Conservation (phyloP, 2,888 invertebrate species). For the Rhamphomyia laevipes region DNA sequence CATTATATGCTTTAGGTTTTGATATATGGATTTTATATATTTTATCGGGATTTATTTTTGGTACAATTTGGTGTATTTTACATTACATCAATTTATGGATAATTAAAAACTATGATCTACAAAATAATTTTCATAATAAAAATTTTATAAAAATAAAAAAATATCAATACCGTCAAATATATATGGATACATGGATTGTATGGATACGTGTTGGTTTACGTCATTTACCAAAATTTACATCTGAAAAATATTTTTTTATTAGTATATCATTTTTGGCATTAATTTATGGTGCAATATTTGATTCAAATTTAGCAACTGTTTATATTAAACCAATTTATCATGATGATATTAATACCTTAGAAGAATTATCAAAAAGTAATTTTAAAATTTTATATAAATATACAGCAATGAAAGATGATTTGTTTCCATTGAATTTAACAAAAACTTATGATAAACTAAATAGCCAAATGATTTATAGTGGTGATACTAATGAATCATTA, state of each 20-base stretch:
- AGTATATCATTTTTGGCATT: conserved; percentile 33
- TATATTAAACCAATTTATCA: conserved; percentile 35
- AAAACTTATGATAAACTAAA: conserved; percentile 25
- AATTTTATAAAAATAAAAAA: neutral
- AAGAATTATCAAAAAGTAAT: conserved; percentile 29
- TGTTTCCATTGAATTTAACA: conserved; percentile 30
- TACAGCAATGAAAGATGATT: conserved; percentile 32
- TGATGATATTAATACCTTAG: conserved; percentile 32
- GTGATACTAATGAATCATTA: conserved; percentile 24
- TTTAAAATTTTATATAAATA: conserved; percentile 34
- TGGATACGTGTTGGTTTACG: conserved; percentile 30
- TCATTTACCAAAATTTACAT: conserved; percentile 29
- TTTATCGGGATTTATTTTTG: conserved; percentile 19
- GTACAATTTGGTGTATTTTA: conserved; percentile 8
- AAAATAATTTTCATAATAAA: conserved; percentile 7
- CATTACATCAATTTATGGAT: conserved; percentile 8
- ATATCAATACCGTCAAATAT: conserved; percentile 19
- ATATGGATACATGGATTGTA: conserved; percentile 30
- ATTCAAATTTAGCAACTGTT: conserved; percentile 36
- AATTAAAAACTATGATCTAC: too few species aligned
- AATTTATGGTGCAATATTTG: conserved; percentile 35
- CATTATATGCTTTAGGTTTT: conserved; percentile 28
- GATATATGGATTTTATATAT: conserved; percentile 33
- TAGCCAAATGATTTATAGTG: conserved; percentile 23
- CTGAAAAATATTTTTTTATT: conserved; percentile 33